Evolutionary conservation across 2,113 vertebrate species (phyloP), one percentile per base, ranked within the genome.

Genomic region (Hippotragus niger): DNA sequence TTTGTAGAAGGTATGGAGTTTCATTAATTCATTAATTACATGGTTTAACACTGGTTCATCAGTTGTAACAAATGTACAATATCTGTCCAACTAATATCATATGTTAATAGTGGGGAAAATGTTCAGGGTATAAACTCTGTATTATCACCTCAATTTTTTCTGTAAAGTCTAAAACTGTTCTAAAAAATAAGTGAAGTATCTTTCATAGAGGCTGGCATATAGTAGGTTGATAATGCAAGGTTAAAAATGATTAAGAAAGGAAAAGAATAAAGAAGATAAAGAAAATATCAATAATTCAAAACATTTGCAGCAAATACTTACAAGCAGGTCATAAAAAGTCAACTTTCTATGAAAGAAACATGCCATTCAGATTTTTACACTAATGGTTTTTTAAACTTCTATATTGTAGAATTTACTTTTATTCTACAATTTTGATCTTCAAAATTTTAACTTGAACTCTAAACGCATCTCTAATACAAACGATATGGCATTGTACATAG

Each of bases 111-210:
- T 43, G 45, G 14, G 27, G 60, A 87, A 94, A 90, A 8, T 82
- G 33, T 89, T 21, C 3, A 81, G 27, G 15, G 15, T 52, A 71
- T 60, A 93, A 78, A 93, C 43, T 88, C 40, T 87, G 27, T n/a
- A 50, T 67, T 88, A 76, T 90, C 40, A 84, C 55, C 36, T 92
- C 52, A 53, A 19, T 57, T 81, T 67, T 91, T 93, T 29, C 17
- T 94, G 25, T 83, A 87, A 86, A 90, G 67, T 36, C 67, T 52
- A 96, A 97, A 80, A 57, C 15, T 88, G 17, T 95, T 47, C 40
- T 62, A 57, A 93, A 64, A 78, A 36, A 67, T 71, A 83, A 64
- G 50, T 36, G 53, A 78, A 84, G 13, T 55, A 10, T 90, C n/a
- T 67, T 15, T 50, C 52, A 57, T 23, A 84, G 17, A 84, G 6